phyloP scores from a whole-genome alignment of 1,140 invertebrate genomes.

The Neuroterus valhalla region DNA sequence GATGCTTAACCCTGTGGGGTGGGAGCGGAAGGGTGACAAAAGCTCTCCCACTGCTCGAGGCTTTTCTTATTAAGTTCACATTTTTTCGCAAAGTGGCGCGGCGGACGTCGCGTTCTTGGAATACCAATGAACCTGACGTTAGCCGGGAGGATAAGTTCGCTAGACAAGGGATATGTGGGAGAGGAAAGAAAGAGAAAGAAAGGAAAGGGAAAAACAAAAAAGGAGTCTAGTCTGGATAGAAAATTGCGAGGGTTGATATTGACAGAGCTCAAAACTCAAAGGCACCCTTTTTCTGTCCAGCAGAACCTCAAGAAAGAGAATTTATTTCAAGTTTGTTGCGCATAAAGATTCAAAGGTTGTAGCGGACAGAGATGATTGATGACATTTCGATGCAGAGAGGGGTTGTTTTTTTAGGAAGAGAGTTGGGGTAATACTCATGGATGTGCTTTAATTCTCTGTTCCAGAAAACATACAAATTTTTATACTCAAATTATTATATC shows the following conservation, averaged over 20 bases:
- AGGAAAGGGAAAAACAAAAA: neutral
- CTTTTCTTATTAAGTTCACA: slow-evolving; percentile 75
- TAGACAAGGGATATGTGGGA: slow-evolving; percentile 4
- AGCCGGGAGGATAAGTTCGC: slow-evolving; percentile 40
- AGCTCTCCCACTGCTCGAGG: slow-evolving; percentile 68
- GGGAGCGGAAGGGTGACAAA: slow-evolving; percentile 60
- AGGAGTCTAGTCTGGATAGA: neutral
- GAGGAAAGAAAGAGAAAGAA: neutral
- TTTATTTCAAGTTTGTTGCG: neutral
- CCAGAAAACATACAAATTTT: too few relatives aligned
- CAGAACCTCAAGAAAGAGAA: neutral
- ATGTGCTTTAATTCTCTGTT: too few relatives aligned
- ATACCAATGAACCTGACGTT: slow-evolving; percentile 71
- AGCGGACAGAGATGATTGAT: slow-evolving; percentile 20
- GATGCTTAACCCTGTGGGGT: slow-evolving; percentile 33
- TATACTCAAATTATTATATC: too few relatives aligned
- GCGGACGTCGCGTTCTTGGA: slow-evolving; percentile 58
- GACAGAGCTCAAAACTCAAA: slow-evolving; percentile 17
- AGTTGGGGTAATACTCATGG: too few relatives aligned
- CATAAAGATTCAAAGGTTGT: neutral
- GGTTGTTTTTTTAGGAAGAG: neutral
- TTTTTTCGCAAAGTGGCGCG: slow-evolving; percentile 72
- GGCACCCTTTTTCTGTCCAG: neutral
- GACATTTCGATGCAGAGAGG: neutral
- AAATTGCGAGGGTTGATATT: slow-evolving; percentile 12